Base-by-base conservation (phyloP, 2,797 vertebrate species). In the Heteromormyrus szaboi region DNA sequence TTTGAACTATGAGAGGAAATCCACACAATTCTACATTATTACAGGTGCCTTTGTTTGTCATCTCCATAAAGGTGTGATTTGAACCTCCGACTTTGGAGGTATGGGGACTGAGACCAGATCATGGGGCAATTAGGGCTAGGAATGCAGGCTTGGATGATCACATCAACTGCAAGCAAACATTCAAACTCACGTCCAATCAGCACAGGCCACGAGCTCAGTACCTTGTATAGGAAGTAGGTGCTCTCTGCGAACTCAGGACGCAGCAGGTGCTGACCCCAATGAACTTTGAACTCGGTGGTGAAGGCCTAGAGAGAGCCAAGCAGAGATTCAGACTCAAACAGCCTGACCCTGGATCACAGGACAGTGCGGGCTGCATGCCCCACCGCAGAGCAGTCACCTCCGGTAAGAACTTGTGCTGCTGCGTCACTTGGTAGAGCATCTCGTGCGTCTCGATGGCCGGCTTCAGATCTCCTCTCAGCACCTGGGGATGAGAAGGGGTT, bases 181-280 rank as follows among this genome's bases (percentile, higher is more conserved):
- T 72, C 14, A 29, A 14, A 17, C 17, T 37, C 37, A 19, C 4
- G 3, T 37, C 12, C 25, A 1, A n/a, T 83, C 79, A 83, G 79
- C n/a, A 44, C 79, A 48, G 44, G 46, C 33, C 46, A 83, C 2
- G 2, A 85, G 22, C 44, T 48, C 83, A 50, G 48, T 88, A 97
- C 96, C 96, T 97, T 96, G 90, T 96, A 97, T 93, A 97, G 96
- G 93, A 97, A 97, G 93, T 97, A 97, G 44, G 96, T 97, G 92
- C 96, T 97, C 93, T 97, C 96, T 81, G 96, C 96, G 94, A 97
- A 97, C 93, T 97, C 96, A 68, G 96, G 96, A 91, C 96, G 95
- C 88, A 97, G 92, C 11, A 96, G 94, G 90, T 97, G 96, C 91
- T 97, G 96, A 89, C 96, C 96, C 96, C 96, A 97, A 51, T 97